Conservation (phyloP, 2,113 vertebrate genomes). For the Deroptyus accipitrinus region DNA sequence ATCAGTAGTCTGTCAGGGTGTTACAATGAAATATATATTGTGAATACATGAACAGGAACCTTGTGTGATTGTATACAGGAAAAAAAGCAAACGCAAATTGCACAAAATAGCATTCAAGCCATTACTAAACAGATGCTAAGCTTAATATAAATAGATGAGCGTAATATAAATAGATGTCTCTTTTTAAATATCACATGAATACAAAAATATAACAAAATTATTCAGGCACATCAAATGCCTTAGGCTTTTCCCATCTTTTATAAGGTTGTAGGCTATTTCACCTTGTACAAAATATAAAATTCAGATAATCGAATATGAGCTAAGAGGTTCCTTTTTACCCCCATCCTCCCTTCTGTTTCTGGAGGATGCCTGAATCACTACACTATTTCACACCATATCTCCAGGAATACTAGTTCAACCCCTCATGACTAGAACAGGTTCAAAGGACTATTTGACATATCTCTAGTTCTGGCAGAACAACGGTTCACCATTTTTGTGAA, state of each 20-base stretch:
- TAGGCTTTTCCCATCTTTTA: not conserved
- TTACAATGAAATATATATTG: not conserved
- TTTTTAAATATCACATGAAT: not conserved
- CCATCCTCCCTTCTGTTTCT: not conserved
- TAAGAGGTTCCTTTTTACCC: not conserved
- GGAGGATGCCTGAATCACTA: not conserved
- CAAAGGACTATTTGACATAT: not conserved
- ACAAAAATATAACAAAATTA: not conserved
- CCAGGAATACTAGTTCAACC: not conserved
- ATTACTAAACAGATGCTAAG: not conserved
- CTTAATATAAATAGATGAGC: not conserved
- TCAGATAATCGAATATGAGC: not conserved
- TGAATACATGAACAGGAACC: not conserved
- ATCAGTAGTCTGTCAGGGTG: not conserved
- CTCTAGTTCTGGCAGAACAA: not conserved
- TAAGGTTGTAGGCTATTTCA: not conserved
- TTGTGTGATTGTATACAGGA: not conserved
- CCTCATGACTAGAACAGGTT: not conserved
- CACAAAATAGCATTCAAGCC: not conserved
- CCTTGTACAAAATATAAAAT: not conserved
- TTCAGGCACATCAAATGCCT: not conserved
- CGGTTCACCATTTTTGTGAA: not conserved
- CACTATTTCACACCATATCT: not conserved
- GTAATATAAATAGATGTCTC: not conserved
- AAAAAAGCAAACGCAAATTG: not conserved